Conservation (phyloP, 2,113 vertebrate species). For the Guaruba guarouba region DNA sequence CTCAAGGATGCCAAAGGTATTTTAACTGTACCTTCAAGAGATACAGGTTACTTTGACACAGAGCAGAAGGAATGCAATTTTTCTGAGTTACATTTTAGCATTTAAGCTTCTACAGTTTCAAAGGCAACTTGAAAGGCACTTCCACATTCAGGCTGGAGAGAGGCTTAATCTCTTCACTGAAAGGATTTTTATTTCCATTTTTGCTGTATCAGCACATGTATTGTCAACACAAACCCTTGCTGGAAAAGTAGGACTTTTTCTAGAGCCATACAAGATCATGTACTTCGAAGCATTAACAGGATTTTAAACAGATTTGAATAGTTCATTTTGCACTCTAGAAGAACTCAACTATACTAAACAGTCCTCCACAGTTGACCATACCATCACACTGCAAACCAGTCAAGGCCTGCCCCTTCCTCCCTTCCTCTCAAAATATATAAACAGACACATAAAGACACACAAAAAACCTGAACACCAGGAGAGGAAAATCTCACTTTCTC, state of each 20-base stretch:
- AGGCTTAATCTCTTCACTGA: background rate
- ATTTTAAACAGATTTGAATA: background rate
- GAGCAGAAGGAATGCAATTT: background rate
- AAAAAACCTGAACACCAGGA: background rate
- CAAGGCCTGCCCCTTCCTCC: background rate
- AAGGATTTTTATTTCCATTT: background rate
- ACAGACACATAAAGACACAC: background rate
- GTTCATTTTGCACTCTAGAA: background rate
- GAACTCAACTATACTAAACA: background rate
- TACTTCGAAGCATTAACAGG: background rate
- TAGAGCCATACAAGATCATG: background rate
- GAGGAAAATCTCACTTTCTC: background rate
- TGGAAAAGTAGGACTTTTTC: background rate
- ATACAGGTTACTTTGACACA: background rate
- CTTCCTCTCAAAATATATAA: background rate
- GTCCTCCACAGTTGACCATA: background rate
- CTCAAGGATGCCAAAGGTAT: background rate
- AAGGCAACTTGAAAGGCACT: background rate
- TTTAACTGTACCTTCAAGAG: background rate
- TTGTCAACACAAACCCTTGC: background rate
- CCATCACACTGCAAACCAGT: background rate
- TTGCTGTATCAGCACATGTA: background rate
- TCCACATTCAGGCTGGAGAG: background rate
- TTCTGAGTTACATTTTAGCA: background rate
- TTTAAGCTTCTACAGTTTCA: background rate